Base-by-base conservation (phyloP, 2,113 vertebrate genomes). In the Caloenas nicobarica region DNA sequence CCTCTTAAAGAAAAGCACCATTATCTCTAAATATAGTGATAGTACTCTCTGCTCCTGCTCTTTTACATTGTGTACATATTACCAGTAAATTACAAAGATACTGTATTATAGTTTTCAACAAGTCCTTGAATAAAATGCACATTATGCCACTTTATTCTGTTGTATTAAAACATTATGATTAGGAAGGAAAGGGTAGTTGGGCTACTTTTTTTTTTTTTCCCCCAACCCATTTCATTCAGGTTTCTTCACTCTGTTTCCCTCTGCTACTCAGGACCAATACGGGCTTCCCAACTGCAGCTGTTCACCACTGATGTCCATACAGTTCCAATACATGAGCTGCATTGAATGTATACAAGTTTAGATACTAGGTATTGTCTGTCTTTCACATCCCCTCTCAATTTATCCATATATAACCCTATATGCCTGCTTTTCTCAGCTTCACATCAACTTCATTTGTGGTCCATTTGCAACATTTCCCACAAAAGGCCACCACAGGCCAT, bases 101-200 rank as follows among this genome's bases (percentile, higher is more conserved):
- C 78, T 50, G 42, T 81, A 62, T 73, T 83, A 36, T 34, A 73
- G 33, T 73, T 95, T 97, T 95, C 88, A 93, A 94, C 48, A 46
- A 78, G 94, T 95, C 44, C 76, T 96, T 87, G 88, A 96, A 87
- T 42, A 65, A 92, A 96, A 93, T 50, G 50, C 71, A 61, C 62
- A 62, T 95, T 96, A 81, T 82, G 76, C 69, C 64, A 57, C 86
- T 92, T 97, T 91, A 81, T 94, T 95, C 64, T 72, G 77, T 92
- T 97, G 91, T 98, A 95, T 97, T 97, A 96, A 97, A 97, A 96
- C 92, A 95, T 95, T 66, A 96, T 96, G 96, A 97, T 97, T 97
- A 96, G 88, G 89, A 93, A 60, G 88, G 82, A 97, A 93, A 94
- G 80, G 26, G 53, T 90, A 93, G 92, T 89, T 94, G 61, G 60